phyloP scores from a whole-genome alignment of 1,140 invertebrate species.

The Leptinotarsa texana region DNA sequence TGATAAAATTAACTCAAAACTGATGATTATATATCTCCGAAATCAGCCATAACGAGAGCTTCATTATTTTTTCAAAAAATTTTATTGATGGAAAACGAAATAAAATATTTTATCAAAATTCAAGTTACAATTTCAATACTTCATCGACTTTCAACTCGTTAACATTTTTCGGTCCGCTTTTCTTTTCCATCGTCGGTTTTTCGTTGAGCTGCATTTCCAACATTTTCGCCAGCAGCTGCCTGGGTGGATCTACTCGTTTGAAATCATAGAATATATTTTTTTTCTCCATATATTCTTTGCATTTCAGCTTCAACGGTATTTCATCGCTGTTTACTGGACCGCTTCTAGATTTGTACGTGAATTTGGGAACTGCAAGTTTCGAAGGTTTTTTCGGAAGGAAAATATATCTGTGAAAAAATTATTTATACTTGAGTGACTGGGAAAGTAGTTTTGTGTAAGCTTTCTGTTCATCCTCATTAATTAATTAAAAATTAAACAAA shows the following conservation, averaged over 20 bases:
- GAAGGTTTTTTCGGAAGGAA: neutral
- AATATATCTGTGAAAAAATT: slow-evolving; percentile 23
- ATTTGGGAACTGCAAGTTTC: neutral
- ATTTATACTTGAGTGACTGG: neutral
- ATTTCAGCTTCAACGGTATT: slow-evolving; percentile 40
- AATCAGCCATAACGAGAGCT: too few species aligned
- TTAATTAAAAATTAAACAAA: too few species aligned
- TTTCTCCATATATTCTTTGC: slow-evolving; percentile 42
- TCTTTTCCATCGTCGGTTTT: slow-evolving; percentile 34
- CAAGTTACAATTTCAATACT: neutral
- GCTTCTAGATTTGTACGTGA: slow-evolving; percentile 34
- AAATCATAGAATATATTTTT: slow-evolving; percentile 48
- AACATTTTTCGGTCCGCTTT: neutral
- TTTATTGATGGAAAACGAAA: too few species aligned
- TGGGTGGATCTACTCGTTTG: slow-evolving; percentile 41
- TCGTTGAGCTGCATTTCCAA: slow-evolving; percentile 44
- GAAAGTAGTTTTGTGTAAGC: slow-evolving; percentile 4
- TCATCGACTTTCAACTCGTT: neutral
- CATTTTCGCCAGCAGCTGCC: slow-evolving; percentile 42
- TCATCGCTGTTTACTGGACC: slow-evolving; percentile 40
- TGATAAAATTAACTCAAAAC: too few species aligned
- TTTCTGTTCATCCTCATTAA: too few species aligned
- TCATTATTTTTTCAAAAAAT: too few species aligned
- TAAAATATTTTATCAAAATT: neutral
- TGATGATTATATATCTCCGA: too few species aligned